Conservation (phyloP, 53 echinoderm and acorn worm genomes). For the Pentamera pediparva region DNA sequence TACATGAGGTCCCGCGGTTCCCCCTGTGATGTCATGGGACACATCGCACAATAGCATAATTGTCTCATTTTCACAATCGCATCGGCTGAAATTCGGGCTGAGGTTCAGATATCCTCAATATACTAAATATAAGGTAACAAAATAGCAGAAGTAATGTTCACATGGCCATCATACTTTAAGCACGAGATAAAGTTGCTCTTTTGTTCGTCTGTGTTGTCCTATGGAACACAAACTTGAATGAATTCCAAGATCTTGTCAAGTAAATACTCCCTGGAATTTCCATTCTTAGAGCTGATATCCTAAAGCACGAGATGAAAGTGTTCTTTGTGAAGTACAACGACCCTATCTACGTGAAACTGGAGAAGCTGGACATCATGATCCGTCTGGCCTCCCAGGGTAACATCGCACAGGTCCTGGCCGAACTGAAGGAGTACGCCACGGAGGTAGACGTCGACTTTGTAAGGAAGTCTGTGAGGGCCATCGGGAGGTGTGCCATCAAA, state of each 20-base stretch:
- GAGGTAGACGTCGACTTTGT: slow-evolving; percentile 99
- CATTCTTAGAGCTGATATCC: slow-evolving; percentile 70
- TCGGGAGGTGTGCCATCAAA: slow-evolving; percentile 98
- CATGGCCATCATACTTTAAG: too few relatives aligned
- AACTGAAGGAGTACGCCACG: slow-evolving; percentile 97
- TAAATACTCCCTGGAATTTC: not conserved
- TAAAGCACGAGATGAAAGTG: slow-evolving; percentile 98
- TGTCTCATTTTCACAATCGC: too few relatives aligned
- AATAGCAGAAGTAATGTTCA: too few relatives aligned
- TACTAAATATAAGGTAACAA: too few relatives aligned
- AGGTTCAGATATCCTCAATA: too few relatives aligned
- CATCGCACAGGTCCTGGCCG: slow-evolving; percentile 97
- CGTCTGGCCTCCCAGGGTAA: slow-evolving; percentile 89
- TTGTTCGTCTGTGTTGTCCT: not conserved
- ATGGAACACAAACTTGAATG: not conserved
- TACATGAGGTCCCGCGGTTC: too few relatives aligned
- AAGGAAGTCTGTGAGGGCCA: slow-evolving; percentile 97
- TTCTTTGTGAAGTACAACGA: slow-evolving; percentile 99
- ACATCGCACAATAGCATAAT: too few relatives aligned
- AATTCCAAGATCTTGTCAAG: not conserved
- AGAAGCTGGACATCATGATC: slow-evolving; percentile 99
- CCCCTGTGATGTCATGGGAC: too few relatives aligned
- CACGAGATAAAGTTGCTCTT: not conserved
- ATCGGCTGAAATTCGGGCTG: too few relatives aligned
- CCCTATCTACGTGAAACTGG: slow-evolving; percentile 96